These are phyloP conservation scores for Machaerirhynchus nigripectus DNA, from an alignment of 2,113 vertebrate genomes.

Conservation along the genomic window DNA sequence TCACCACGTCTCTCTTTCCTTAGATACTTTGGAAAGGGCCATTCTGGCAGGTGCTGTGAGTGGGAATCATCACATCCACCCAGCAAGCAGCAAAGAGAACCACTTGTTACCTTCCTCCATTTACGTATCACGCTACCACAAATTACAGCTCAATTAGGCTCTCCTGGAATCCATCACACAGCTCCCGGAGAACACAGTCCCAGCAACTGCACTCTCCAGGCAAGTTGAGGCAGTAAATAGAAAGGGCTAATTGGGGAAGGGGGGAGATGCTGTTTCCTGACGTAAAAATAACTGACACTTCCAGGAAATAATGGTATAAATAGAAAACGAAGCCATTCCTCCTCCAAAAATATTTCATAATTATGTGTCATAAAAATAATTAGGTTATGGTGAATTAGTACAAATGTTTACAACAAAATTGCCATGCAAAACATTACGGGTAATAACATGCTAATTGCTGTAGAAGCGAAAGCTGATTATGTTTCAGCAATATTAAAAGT, in stretches of 20 bases:
- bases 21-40: background rate
- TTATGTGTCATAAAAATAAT: constrained; percentile 84
- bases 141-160: background rate
- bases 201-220: background rate
- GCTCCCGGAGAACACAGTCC: background rate
- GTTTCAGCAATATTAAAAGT: constrained; percentile 75
- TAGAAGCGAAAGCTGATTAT: constrained; percentile 84
- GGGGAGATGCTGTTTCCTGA: background rate
- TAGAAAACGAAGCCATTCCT: constrained; percentile 73
- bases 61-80: background rate
- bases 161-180: background rate
- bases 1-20: background rate
- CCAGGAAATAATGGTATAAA: constrained; percentile 69
- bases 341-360: constrained; percentile 78
- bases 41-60: background rate
- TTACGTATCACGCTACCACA: background rate
- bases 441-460: constrained; percentile 85
- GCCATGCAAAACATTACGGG: constrained; percentile 82
- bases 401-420: constrained; percentile 86
- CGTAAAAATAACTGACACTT: constrained; percentile 54
- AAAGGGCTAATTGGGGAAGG: background rate
- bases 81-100: background rate
- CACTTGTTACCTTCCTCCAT: background rate
- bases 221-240: constrained; percentile 22
- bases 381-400: constrained; percentile 83